phyloP scores from a whole-genome alignment of 2,888 invertebrate species.

The Ganaspis brasiliensis region DNA sequence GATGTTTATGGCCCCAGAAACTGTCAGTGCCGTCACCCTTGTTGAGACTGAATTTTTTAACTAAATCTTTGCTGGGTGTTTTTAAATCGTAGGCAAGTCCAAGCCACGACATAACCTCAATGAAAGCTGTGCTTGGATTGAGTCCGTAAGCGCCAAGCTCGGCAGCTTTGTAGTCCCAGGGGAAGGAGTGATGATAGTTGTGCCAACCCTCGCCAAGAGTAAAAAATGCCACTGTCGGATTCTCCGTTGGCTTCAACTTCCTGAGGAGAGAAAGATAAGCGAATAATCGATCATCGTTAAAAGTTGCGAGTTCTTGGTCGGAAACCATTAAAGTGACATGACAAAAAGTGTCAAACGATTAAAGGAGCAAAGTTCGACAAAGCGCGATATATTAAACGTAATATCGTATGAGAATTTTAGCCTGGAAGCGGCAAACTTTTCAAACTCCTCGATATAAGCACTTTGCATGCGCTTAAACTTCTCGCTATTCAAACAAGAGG shows the following conservation, averaged over 20 bases:
- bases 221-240: slow-evolving; percentile 80
- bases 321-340: slow-evolving; percentile 24
- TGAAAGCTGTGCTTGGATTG: slow-evolving; percentile 74
- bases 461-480: no score
- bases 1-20: slow-evolving; percentile 68
- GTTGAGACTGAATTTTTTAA: slow-evolving; percentile 66
- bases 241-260: slow-evolving; percentile 80
- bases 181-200: slow-evolving; percentile 86
- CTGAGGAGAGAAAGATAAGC: slow-evolving; percentile 62
- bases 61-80: slow-evolving; percentile 67
- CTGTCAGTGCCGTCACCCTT: slow-evolving; percentile 76
- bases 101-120: slow-evolving; percentile 73
- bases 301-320: background rate
- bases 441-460: no score
- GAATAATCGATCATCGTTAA: slow-evolving; percentile 42
- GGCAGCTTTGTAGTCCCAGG: slow-evolving; percentile 80
- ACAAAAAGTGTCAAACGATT: slow-evolving; percentile 27
- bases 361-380: slow-evolving; percentile 31
- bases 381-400: background rate
- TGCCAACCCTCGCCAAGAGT: slow-evolving; percentile 84
- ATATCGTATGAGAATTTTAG: background rate
- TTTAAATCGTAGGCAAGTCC: slow-evolving; percentile 77
- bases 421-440: background rate
- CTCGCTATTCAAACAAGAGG: no score
- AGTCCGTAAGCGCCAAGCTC: slow-evolving; percentile 73